Evolutionary conservation across 2,888 invertebrate species (phyloP).

Genomic region (Scaptomyza cyrtandrae): DNA sequence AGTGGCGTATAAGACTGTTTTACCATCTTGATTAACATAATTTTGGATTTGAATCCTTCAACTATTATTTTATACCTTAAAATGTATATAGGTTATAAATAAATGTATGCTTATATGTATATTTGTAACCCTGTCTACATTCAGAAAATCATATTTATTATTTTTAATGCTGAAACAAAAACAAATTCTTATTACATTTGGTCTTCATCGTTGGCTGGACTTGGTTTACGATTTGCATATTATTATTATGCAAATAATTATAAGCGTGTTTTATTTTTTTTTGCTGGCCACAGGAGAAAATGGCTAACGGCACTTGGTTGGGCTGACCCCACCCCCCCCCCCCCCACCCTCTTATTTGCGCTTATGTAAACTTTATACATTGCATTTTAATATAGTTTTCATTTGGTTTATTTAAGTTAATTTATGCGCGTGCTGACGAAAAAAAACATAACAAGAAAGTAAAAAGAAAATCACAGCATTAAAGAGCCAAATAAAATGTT

Average conservation of each 20-base stretch:
- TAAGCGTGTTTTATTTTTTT: conserved; percentile 15
- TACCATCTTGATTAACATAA: too few relatives aligned
- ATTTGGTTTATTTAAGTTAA: conserved; percentile 62
- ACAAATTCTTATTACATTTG: conserved; percentile 25
- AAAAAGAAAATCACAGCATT: conserved; percentile 10
- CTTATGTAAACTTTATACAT: conserved; percentile 51
- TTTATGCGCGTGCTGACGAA: conserved; percentile 18
- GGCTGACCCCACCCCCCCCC: too few relatives aligned
- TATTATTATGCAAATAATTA: conserved; percentile 63
- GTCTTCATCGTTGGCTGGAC: conserved; percentile 30
- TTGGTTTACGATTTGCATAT: conserved; percentile 42
- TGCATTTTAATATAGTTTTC: conserved; percentile 57
- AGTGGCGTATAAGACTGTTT: too few relatives aligned
- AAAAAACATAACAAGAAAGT: conserved; percentile 24
- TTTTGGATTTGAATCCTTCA: too few relatives aligned
- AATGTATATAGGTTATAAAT: too few relatives aligned
- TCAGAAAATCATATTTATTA: background rate
- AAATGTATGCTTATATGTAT: too few relatives aligned
- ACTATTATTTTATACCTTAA: too few relatives aligned
- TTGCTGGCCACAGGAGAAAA: conserved; percentile 20
- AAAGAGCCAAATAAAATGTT: conserved; percentile 16
- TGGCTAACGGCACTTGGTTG: background rate
- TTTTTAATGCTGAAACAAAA: background rate
- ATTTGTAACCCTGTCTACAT: background rate
- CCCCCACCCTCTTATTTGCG: conserved; percentile 3